These are phyloP conservation scores for Drosophila cardini DNA, from an alignment of 1,140 invertebrate genomes.

Conservation along the genomic window DNA sequence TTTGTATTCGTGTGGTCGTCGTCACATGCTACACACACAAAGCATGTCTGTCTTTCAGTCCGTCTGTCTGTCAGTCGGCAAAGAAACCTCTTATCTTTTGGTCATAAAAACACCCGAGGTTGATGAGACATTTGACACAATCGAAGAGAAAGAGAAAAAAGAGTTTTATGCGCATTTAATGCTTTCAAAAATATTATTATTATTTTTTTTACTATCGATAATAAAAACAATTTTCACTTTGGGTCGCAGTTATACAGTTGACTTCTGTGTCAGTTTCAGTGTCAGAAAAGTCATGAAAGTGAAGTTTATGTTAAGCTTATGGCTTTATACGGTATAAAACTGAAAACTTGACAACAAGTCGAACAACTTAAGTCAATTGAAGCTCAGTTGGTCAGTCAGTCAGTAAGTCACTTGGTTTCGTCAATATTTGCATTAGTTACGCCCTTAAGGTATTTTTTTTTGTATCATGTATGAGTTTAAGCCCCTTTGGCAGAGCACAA, in stretches of 20 bases:
- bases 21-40: conserved; percentile 46
- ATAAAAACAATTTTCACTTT: conserved; percentile 61
- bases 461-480: conserved; percentile 27
- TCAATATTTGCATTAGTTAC: conserved; percentile 40
- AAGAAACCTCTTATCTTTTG: conserved; percentile 41
- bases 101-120: conserved; percentile 39
- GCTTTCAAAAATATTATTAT: conserved; percentile 25
- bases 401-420: neutral
- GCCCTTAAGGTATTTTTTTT: conserved; percentile 19
- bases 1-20: conserved; percentile 45
- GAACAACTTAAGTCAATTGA: neutral
- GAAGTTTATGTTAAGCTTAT: conserved; percentile 14
- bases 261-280: conserved; percentile 35
- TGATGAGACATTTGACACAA: conserved; percentile 45
- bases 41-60: neutral
- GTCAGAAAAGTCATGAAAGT: conserved; percentile 19
- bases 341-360: conserved; percentile 11
- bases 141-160: neutral
- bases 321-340: conserved; percentile 15
- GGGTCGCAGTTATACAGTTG: conserved; percentile 36
- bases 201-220: conserved; percentile 49
- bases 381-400: neutral
- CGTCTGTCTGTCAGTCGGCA: neutral
- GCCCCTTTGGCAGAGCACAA: neutral
- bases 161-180: conserved; percentile 24